These are phyloP conservation scores for Hippasteria phrygiana DNA, from an alignment of 53 echinoderm and acorn worm species.

Conservation along the genomic window DNA sequence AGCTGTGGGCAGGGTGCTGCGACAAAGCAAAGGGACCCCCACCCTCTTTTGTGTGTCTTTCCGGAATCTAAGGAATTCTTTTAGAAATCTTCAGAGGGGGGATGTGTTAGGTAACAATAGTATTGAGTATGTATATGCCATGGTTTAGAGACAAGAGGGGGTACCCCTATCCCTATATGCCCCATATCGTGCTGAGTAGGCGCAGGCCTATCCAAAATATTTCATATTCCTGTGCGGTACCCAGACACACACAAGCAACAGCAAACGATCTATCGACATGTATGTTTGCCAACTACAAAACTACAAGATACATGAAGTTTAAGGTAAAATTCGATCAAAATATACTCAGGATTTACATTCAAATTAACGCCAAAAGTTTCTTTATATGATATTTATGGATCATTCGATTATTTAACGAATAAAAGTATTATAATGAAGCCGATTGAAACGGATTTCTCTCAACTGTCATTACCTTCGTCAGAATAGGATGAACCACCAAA, in stretches of 20 bases:
- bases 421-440: neutral
- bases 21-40: no score
- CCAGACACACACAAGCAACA: slow-evolving; percentile 12
- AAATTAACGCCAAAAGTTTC: neutral
- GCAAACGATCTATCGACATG: neutral
- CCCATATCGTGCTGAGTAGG: no score
- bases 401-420: neutral
- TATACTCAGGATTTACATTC: neutral
- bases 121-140: no score
- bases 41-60: no score
- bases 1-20: no score
- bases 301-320: neutral
- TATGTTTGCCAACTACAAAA: neutral
- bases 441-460: slow-evolving; percentile 46
- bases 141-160: no score
- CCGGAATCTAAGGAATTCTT: no score
- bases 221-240: neutral
- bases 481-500: neutral
- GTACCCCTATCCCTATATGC: no score
- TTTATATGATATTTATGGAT: neutral
- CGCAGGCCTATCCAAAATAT: no score
- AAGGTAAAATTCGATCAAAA: neutral
- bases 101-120: no score
- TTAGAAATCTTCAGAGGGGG: no score
- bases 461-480: slow-evolving; percentile 17